A percentile compares a stretch with the other conserved stretches of the same genome.
phyloP scores from a whole-genome alignment of 2,113 vertebrate genomes.

The Cyrtonyx montezumae region DNA sequence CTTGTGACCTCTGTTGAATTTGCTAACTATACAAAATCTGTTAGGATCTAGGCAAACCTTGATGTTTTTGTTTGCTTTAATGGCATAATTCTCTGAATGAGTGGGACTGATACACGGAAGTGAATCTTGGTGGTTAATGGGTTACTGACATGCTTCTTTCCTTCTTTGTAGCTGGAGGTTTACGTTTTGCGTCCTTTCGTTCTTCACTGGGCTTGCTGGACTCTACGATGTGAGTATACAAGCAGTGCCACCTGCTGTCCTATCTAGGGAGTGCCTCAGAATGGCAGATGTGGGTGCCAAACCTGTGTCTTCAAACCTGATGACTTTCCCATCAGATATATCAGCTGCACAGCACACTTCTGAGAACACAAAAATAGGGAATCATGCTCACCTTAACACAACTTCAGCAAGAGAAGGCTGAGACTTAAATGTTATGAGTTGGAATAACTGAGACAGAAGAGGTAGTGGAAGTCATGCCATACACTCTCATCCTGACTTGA shows the following conservation, averaged over 20 bases:
- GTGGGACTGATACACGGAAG: neutral
- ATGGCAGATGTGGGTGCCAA: neutral
- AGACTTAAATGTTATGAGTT: neutral
- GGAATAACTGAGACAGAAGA: neutral
- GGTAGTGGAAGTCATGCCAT: accelerated
- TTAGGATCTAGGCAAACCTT: neutral
- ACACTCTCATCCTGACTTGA: neutral
- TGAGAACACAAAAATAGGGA: neutral
- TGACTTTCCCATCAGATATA: neutral
- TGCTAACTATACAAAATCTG: neutral
- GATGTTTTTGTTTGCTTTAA: neutral
- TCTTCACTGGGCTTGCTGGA: constrained; percentile 78
- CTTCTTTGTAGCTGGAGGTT: constrained; percentile 88
- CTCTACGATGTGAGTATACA: constrained; percentile 87
- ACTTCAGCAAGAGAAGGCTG: neutral
- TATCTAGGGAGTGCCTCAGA: neutral
- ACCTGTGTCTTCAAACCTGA: neutral
- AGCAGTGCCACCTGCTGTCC: neutral
- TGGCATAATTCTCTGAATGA: neutral
- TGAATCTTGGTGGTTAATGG: neutral
- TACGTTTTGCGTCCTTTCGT: constrained; percentile 84
- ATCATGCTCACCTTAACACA: neutral
- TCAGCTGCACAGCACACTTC: neutral
- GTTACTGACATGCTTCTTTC: neutral
- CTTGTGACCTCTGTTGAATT: neutral